These are phyloP conservation scores for Ptychodera flava DNA, from an alignment of 35 echinoderm and acorn worm genomes.

Conservation along the genomic window DNA sequence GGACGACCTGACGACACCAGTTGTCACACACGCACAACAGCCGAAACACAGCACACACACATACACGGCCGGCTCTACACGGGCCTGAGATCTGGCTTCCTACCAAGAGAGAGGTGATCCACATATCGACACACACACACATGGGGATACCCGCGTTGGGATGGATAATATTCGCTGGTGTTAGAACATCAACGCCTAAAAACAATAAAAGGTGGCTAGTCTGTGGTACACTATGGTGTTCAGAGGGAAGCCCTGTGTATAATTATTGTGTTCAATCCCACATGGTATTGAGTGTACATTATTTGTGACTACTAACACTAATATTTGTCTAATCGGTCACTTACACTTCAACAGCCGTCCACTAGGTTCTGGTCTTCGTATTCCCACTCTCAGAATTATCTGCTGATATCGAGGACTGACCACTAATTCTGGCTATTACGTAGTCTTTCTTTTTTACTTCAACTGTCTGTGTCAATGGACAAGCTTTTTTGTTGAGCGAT, in stretches of 20 bases:
- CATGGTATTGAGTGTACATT: not conserved
- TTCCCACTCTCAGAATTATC: not conserved
- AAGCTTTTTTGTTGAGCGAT: not conserved
- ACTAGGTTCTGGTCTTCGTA: not conserved
- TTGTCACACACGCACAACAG: not conserved
- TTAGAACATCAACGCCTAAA: too few relatives aligned
- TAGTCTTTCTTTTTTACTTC: not conserved
- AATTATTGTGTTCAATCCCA: not conserved
- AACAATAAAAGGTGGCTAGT: too few relatives aligned
- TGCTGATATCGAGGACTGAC: not conserved
- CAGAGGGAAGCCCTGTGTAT: too few relatives aligned
- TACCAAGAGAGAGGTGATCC: too few relatives aligned
- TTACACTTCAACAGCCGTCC: not conserved
- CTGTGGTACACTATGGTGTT: too few relatives aligned
- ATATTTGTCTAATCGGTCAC: not conserved
- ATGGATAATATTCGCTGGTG: too few relatives aligned
- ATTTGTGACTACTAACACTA: not conserved
- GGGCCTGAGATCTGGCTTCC: too few relatives aligned
- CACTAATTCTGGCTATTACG: not conserved
- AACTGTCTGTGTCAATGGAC: not conserved
- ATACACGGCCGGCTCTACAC: too few relatives aligned
- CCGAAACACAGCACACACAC: too few relatives aligned
- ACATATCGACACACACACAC: too few relatives aligned
- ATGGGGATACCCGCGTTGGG: too few relatives aligned
- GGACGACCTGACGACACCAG: not conserved